phyloP scores from a whole-genome alignment of 2,113 vertebrate species.

The Boulengeromyrus knoepffleri region DNA sequence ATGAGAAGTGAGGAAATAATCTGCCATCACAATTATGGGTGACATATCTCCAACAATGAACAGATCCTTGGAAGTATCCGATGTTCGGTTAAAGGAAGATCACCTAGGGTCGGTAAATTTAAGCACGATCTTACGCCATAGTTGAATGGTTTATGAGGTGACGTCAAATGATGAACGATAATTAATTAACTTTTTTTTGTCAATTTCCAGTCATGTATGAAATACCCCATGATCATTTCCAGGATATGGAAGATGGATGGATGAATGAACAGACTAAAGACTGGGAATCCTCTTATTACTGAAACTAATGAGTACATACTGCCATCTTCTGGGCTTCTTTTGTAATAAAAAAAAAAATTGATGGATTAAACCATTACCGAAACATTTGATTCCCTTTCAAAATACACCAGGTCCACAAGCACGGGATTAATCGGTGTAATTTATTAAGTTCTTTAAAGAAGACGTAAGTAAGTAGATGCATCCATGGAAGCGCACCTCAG shows the following conservation, averaged over 20 bases:
- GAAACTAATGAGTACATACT: not conserved
- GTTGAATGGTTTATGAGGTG: not conserved
- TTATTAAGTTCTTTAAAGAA: not conserved
- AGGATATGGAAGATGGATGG: not conserved
- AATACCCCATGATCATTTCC: conserved; percentile 25
- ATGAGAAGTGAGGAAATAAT: not conserved
- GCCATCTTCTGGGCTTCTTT: conserved; percentile 13
- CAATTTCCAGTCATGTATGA: not conserved
- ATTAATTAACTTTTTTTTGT: not conserved
- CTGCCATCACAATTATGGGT: not conserved
- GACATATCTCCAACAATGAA: not conserved
- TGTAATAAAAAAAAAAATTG: not conserved
- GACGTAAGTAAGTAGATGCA: not conserved
- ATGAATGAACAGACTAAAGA: not conserved
- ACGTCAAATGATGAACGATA: not conserved
- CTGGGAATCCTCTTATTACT: not conserved
- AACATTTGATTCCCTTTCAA: not conserved
- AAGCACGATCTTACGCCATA: not conserved
- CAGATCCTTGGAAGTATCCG: not conserved
- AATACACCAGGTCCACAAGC: not conserved
- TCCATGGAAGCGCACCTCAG: not conserved
- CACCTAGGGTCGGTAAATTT: not conserved
- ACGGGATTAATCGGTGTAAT: not conserved
- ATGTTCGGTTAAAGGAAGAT: not conserved
- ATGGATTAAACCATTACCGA: conserved; percentile 5